A percentile compares a stretch with the other conserved stretches of the same genome.
These are phyloP conservation scores for Drosophila lacicola DNA, from an alignment of 2,888 invertebrate species.

Conservation along the genomic window DNA sequence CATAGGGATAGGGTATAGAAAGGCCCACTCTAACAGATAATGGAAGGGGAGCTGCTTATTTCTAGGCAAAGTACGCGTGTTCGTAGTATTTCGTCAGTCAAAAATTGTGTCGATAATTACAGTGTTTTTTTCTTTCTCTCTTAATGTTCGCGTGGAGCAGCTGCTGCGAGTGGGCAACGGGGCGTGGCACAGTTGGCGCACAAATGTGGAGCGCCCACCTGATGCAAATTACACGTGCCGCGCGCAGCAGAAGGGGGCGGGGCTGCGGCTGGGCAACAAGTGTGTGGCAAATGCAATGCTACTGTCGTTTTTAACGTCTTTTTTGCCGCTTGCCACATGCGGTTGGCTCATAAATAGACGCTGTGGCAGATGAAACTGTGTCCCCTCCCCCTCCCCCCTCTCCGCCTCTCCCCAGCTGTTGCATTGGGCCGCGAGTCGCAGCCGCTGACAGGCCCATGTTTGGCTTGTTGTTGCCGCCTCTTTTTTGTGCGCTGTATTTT, in stretches of 20 bases:
- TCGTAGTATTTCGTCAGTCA: conserved; percentile 57
- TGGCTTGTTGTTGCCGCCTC: conserved; percentile 40
- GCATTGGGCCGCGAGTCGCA: conserved; percentile 40
- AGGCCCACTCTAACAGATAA: neutral
- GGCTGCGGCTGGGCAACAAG: conserved; percentile 45
- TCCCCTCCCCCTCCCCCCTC: conserved; percentile 10
- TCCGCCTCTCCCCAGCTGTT: neutral
- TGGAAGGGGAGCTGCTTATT: neutral
- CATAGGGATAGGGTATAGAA: neutral
- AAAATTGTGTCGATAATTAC: conserved; percentile 63
- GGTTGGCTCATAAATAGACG: conserved; percentile 65
- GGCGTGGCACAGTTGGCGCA: conserved; percentile 56
- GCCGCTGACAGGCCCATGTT: conserved; percentile 64
- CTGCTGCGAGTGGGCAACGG: conserved; percentile 52
- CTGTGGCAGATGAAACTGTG: conserved; percentile 40
- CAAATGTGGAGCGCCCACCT: conserved; percentile 38
- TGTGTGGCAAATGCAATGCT: conserved; percentile 37
- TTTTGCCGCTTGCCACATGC: conserved; percentile 68
- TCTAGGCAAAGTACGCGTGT: conserved; percentile 1
- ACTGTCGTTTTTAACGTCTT: conserved; percentile 16
- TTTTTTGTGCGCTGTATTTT: conserved; percentile 23
- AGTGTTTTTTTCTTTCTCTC: conserved; percentile 56
- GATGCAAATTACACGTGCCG: conserved; percentile 69
- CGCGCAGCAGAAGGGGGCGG: conserved; percentile 13
- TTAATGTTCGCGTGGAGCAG: conserved; percentile 16